phyloP scores from a whole-genome alignment of 2,797 vertebrate species.

The Tadarida brasiliensis region DNA sequence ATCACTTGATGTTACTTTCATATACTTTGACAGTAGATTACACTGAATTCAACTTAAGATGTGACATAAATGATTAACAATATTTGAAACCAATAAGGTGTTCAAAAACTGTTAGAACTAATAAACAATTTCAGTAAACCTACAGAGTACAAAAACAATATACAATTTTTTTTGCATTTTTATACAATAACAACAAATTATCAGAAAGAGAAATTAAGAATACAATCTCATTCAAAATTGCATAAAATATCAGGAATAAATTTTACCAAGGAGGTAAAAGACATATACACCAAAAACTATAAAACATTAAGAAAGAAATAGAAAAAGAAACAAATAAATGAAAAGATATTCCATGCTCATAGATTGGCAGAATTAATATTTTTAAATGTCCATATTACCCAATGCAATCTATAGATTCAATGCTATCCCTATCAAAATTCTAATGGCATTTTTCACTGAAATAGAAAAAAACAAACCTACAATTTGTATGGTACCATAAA shows the following conservation, averaged over 20 bases:
- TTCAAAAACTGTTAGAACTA: not conserved
- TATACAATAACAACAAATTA: not conserved
- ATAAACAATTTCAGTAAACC: not conserved
- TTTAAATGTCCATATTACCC: not conserved
- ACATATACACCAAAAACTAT: not conserved
- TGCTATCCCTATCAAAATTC: not conserved
- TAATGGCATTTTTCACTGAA: not conserved
- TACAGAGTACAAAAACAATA: not conserved
- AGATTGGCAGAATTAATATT: not conserved
- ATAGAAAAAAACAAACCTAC: not conserved
- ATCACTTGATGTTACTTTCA: not conserved
- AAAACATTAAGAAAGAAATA: not conserved
- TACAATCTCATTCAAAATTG: not conserved
- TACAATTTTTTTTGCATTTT: not conserved
- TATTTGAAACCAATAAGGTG: not conserved
- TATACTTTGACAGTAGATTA: not conserved
- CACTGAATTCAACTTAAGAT: not conserved
- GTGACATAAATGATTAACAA: not conserved
- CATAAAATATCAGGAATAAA: not conserved
- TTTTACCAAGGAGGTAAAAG: not conserved
- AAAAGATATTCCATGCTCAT: too few relatives aligned
- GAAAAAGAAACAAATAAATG: not conserved
- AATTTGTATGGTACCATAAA: not conserved
- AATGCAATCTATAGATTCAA: not conserved
- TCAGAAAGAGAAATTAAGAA: not conserved